Base-by-base conservation (phyloP, 2,888 invertebrate genomes). In the Drosophila greeni region DNA sequence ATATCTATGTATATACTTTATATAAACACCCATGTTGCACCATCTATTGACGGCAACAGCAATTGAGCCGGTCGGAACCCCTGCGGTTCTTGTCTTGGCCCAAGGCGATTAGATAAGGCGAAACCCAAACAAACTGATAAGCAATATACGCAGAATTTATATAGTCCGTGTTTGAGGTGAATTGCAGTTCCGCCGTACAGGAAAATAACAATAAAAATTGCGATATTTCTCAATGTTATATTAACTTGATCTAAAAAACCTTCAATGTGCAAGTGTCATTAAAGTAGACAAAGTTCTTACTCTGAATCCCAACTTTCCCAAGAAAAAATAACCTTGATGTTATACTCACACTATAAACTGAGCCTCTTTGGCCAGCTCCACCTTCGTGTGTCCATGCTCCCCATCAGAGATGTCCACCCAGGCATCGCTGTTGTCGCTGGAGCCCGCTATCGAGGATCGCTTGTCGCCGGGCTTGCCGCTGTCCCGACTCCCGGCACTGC, bases 341-440 rank as follows among this genome's bases (percentile, higher is more conserved):
- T 26, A 6, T 48, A 89, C 89, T 89, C 80, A 89, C 89, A 89
- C 88, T 76, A 88, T 86, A 60, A 88, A 89, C 60, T 88, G 87
- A 36, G 82, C 40, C 48, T 80, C 78, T 24, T 31, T 82, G 83
- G 64, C n/a, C 31, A 24, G 43, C 34, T 61, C 45, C 39, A 34
- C n/a, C 5, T 24, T 12, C n/a, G 58, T 24, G 3, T 37, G 59
- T 0, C 45, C 31, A 1, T 57, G 36, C 24, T 77, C 84, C 1
- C 59, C 76, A 24, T 89, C 89, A 12, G 89, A 88, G 37, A 89
- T 86, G 70, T 89, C 89, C 56, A 88, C 85, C 88, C 89, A 88
- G 51, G 87, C 89, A 57, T 89, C 89, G 79, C 88, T 88, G 69
- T 87, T 87, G 54, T 88, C 88, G 49, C 86, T 86, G 16, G 85